phyloP scores from a whole-genome alignment of 2,888 invertebrate species.

The Leucophenga montana region DNA sequence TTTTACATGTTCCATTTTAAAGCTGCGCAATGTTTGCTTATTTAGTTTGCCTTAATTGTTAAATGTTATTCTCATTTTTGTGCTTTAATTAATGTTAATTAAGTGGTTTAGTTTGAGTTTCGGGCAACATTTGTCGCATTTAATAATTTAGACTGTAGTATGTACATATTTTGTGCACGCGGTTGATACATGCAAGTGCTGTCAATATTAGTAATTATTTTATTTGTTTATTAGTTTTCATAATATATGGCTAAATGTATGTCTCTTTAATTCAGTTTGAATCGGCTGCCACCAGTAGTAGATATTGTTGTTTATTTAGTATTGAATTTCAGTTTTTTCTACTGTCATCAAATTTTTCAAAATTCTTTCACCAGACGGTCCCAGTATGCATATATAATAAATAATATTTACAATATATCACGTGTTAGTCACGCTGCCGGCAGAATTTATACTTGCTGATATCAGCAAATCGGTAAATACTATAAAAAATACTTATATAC shows the following conservation, averaged over 20 bases:
- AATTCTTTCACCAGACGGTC: not conserved
- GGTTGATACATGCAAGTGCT: too few relatives aligned
- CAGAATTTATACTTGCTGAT: not conserved
- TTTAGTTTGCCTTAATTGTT: slow-evolving; percentile 8
- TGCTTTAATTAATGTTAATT: slow-evolving; percentile 59
- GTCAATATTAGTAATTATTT: too few relatives aligned
- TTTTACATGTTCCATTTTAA: slow-evolving; percentile 35
- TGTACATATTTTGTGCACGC: too few relatives aligned
- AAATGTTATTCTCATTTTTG: slow-evolving; percentile 11
- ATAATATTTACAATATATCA: not conserved
- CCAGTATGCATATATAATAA: not conserved
- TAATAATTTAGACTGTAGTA: too few relatives aligned
- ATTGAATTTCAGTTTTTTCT: not conserved
- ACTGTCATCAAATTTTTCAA: not conserved
- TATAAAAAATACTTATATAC: too few relatives aligned
- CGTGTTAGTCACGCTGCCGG: slow-evolving; percentile 1
- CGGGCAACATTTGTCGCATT: too few relatives aligned
- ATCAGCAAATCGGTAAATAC: not conserved
- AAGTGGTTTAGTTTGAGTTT: not conserved
- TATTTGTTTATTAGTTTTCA: too few relatives aligned
- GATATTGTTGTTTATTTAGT: not conserved
- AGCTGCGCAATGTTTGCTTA: slow-evolving; percentile 30
- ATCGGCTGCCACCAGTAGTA: not conserved
- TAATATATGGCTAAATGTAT: not conserved
- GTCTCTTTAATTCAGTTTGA: not conserved